Evolutionary conservation across 2,797 vertebrate species (phyloP), one percentile per base, ranked within the genome.

Genomic region (Xerus rutilus): DNA sequence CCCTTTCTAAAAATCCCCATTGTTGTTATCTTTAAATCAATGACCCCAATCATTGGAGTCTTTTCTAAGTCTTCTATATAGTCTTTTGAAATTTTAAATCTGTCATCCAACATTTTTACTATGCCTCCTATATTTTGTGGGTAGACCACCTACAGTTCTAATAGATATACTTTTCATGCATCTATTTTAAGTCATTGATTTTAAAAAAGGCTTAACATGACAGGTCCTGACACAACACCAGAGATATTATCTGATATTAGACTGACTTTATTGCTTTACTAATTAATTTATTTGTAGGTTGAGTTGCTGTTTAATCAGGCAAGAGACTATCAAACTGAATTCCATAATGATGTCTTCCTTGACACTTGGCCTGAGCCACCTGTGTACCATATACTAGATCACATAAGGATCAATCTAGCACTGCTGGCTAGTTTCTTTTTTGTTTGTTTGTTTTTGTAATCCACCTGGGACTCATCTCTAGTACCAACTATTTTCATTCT

Each of bases 261-360:
- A 54, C 39, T 77, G 69, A 85, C 11, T 93, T 94, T 20, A 67
- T 77, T 90, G 28, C 70, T 87, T 81, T 84, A 64, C 57, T 81
- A 91, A 88, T 64, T 86, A 47, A n/a, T 79, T 85, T 32, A 87
- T 70, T 13, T 93, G 84, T 89, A 64, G 39, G 57, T 35, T 72
- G 74, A 93, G 7, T 73, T 18, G 9, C 14, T 96, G 7, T 92
- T 88, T 76, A 88, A 69, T 67, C 45, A 86, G 69, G 57, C 65
- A 79, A 90, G 43, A 96, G 78, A 47, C 25, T 59, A 90, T 65
- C 47, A 47, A 87, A 67, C 59, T 72, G 28, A 73, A 54, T 90
- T 94, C 86, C n/a, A 20, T 67, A 79, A 43, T 32, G 20, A 70
- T 23, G 25, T 52, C 13, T 93, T 74, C 30, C 45, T 86, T 73